Evolutionary conservation across 2,797 vertebrate species (phyloP), one percentile per base, ranked within the genome.

Genomic region (Microctenopoma lineatum): DNA sequence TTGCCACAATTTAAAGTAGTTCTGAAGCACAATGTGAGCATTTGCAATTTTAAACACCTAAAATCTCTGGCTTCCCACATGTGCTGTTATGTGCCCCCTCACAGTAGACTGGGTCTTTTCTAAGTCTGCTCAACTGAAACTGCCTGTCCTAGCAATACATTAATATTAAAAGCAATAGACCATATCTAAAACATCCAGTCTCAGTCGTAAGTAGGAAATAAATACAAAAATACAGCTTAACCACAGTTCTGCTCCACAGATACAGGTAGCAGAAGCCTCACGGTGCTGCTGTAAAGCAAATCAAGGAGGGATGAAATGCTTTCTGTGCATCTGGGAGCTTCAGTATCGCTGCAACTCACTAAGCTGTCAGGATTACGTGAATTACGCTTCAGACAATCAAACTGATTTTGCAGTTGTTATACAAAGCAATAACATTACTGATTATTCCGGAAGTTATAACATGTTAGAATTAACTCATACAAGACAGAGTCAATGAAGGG

Each of bases 371-470:
- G 75, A 42, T 1, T 8, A 21, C 21, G 61, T 58, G 21, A 52
- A 62, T 74, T 73, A 76, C 64, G 70, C 65, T 58, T 73, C 47
- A 58, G 75, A 75, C 63, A 74, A 32, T 32, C 39, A 59, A 65
- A 75, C 53, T 72, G 66, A 80, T 73, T 62, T 45, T n/a, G 47
- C 52, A 72, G 47, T 62, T 34, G 32, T 21, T 21, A 34, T 34
- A 70, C 66, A 68, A 52, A 3, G 44, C 65, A 61, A 76, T 80
- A 62, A 70, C 61, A 75, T 60, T 87, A 87, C 83, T 75, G 83
- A 85, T 87, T 67, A 75, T 71, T 71, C 78, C 58, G 67, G 51
- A 77, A 81, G 77, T 83, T 68, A 83, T 77, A 79, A 71, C 56
- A 63, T 14, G 73, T 77, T 73, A 78, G 32, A 60, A 55, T 14